phyloP scores from a whole-genome alignment of 2,113 vertebrate species.

The Fulmarus glacialis region DNA sequence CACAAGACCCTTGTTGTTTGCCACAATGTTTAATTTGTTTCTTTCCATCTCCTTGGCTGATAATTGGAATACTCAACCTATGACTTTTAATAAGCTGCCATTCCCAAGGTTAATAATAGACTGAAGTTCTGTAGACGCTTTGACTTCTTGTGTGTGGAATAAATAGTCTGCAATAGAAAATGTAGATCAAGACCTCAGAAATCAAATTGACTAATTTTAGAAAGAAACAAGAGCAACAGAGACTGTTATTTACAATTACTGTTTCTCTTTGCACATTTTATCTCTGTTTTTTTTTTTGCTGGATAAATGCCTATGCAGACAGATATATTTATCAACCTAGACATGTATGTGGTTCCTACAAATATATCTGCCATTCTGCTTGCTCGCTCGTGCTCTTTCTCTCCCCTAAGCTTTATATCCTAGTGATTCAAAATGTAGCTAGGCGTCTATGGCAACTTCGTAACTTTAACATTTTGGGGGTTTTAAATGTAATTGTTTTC shows the following conservation, averaged over 20 bases:
- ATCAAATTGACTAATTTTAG: conserved; percentile 39
- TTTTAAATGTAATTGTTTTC: neutral
- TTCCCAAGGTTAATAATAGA: conserved; percentile 35
- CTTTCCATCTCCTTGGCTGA: neutral
- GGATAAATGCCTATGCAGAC: conserved; percentile 3
- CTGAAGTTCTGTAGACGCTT: conserved; percentile 3
- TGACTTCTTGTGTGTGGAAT: conserved; percentile 23
- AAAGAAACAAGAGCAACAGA: neutral
- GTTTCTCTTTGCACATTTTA: conserved; percentile 8
- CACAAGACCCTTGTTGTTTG: neutral
- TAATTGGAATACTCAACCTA: conserved; percentile 56
- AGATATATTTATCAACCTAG: conserved; percentile 28
- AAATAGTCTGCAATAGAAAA: conserved; percentile 23
- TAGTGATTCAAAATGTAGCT: neutral
- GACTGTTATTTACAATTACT: conserved; percentile 46
- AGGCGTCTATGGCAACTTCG: neutral
- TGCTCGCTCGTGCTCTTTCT: neutral
- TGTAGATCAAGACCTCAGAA: conserved; percentile 48
- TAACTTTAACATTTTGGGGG: neutral
- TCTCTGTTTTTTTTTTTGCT: conserved; percentile 17
- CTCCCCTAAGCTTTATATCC: neutral
- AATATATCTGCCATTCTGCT: neutral
- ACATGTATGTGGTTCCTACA: neutral
- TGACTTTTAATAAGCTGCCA: conserved; percentile 45
- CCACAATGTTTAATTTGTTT: conserved; percentile 16